Evolutionary conservation across 2,113 vertebrate species (phyloP), one percentile per base, ranked within the genome.

Genomic region (Cairina moschata): DNA sequence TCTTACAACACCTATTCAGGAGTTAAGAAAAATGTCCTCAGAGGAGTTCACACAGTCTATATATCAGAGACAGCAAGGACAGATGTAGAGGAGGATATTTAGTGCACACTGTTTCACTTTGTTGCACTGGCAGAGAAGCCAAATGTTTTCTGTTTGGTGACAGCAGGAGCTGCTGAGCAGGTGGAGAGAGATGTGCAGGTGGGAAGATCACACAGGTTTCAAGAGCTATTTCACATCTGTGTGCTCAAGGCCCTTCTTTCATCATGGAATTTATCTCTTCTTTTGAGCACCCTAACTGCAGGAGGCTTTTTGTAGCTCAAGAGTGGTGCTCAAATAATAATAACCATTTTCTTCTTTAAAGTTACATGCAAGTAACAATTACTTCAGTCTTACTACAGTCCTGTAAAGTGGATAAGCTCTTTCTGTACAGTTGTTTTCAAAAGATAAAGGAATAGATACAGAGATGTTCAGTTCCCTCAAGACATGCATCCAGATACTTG

Each of bases 151-250:
- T 90, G 28, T 89, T 93, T 1, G 0, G 60, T 82, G 94, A 77
- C 84, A 93, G 68, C 76, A 91, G 48, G 58, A 48, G 54, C 85
- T 90, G 83, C 48, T 1, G n/a, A 93, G 76, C 95, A 97, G 90
- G 92, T 97, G 92, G 88, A 96, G 86, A 93, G 52, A 90, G 80
- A 93, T 62, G 42, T 88, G 93, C 96, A 96, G 96, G 95, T 96
- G 95, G 94, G 58, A 34, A 93, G 56, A 92, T 96, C 88, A 95
- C 80, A 93, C 65, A 81, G 73, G 86, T 96, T 94, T 94, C 65
- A 81, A 93, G 88, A 95, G 65, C 18, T 5, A 81, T 74, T 94
- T 87, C 83, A 94, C 93, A 96, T 96, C 95, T 96, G 95, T 65
- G 59, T 48, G 18, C 48, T 83, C 68, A 90, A 90, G 90, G 65